These are phyloP conservation scores for Drosophila aldrichi DNA, from an alignment of 2,888 invertebrate genomes.

Conservation along the genomic window DNA sequence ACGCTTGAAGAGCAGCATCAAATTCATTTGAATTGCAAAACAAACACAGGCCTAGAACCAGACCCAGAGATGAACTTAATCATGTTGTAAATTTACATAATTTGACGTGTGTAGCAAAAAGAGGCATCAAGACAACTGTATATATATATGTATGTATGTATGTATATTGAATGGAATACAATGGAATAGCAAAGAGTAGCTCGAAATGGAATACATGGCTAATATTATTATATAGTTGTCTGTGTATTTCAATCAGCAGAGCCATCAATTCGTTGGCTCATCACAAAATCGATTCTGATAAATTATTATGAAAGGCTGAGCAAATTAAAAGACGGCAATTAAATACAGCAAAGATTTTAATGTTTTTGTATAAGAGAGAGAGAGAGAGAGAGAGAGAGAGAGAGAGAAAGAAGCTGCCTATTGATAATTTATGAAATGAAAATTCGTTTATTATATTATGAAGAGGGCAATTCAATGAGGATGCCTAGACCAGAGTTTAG, in stretches of 20 bases:
- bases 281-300: constrained; percentile 35
- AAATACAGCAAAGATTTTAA: background rate
- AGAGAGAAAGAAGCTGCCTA: too few relatives aligned
- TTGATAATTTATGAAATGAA: too few relatives aligned
- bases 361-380: too few relatives aligned
- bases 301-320: constrained; percentile 14
- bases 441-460: too few relatives aligned
- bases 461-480: too few relatives aligned
- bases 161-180: constrained; percentile 8
- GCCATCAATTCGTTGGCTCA: constrained; percentile 28
- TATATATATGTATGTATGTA: constrained; percentile 11
- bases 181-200: constrained; percentile 1
- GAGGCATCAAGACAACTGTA: constrained; percentile 35
- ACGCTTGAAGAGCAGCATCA: constrained; percentile 33
- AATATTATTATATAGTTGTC: constrained; percentile 33
- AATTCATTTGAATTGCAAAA: constrained; percentile 80
- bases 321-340: constrained; percentile 1
- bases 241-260: constrained; percentile 53
- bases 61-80: constrained; percentile 69
- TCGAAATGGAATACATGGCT: constrained; percentile 18
- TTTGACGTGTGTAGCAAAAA: constrained; percentile 62
- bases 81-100: constrained; percentile 80
- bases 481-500: too few relatives aligned
- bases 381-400: too few relatives aligned
- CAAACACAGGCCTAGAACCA: constrained; percentile 56